Conservation (phyloP, 1,140 invertebrate genomes). For the Conopomorpha cramerella region DNA sequence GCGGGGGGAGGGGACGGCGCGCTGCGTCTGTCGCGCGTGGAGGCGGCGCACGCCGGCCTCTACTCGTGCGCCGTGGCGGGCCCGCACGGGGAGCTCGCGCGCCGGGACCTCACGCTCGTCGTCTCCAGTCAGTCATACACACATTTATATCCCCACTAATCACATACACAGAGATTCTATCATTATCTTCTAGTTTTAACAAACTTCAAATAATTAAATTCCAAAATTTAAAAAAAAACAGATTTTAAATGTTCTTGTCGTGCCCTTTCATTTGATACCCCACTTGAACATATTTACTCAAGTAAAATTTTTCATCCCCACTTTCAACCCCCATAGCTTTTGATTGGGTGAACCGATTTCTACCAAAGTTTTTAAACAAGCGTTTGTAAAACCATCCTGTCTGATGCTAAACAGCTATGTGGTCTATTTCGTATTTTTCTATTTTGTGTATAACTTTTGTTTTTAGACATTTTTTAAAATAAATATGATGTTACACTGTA, state of each 20-base stretch:
- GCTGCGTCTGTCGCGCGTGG: conserved; percentile 75
- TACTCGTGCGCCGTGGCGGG: conserved; percentile 85
- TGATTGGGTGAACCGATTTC: too few species aligned
- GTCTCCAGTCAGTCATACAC: conserved; percentile 74
- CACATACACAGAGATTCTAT: too few species aligned
- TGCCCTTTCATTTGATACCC: too few species aligned
- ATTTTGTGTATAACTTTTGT: not conserved
- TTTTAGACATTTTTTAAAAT: not conserved
- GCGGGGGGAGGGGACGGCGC: conserved; percentile 65
- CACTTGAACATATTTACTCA: too few species aligned
- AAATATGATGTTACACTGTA: not conserved
- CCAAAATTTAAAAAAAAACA: not conserved
- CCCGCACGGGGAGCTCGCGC: conserved; percentile 75
- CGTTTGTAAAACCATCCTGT: too few species aligned
- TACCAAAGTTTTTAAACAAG: too few species aligned
- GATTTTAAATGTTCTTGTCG: not conserved
- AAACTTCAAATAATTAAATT: not conserved
- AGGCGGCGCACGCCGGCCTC: conserved; percentile 70
- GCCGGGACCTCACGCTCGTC: conserved; percentile 72
- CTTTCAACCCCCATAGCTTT: too few species aligned
- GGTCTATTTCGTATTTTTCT: not conserved
- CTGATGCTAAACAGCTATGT: too few species aligned
- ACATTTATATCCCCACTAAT: too few species aligned
- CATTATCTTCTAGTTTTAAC: too few species aligned
- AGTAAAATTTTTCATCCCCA: too few species aligned